phyloP scores from a whole-genome alignment of 2,113 vertebrate species.

The zebrafish (Danio rerio) region GRCz12tu NC_133176.1:8096501-8097000 shows the following conservation, averaged over 20 bases:
- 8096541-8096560: conserved; percentile 6
- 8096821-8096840: neutral
- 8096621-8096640: conserved; percentile 10
- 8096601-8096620: conserved; percentile 15
- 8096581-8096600: conserved; percentile 16
- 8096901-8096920: neutral
- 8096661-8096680: conserved; percentile 8
- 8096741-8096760: conserved; percentile 32
- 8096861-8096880: neutral
- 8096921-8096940: neutral
- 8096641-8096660: conserved; percentile 37
- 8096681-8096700: neutral
- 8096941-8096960: neutral
- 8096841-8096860: neutral
- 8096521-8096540: conserved; percentile 26
- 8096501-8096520: conserved; percentile 28
- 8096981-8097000: too few relatives aligned
- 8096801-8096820: conserved; percentile 12
- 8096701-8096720: neutral
- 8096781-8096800: neutral
- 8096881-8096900: neutral
- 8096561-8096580: conserved; percentile 14
- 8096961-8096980: too few relatives aligned
- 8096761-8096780: neutral
- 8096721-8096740: conserved; percentile 13